Conservation (phyloP, 1,140 invertebrate genomes). For the Leptopilina clavipes region DNA sequence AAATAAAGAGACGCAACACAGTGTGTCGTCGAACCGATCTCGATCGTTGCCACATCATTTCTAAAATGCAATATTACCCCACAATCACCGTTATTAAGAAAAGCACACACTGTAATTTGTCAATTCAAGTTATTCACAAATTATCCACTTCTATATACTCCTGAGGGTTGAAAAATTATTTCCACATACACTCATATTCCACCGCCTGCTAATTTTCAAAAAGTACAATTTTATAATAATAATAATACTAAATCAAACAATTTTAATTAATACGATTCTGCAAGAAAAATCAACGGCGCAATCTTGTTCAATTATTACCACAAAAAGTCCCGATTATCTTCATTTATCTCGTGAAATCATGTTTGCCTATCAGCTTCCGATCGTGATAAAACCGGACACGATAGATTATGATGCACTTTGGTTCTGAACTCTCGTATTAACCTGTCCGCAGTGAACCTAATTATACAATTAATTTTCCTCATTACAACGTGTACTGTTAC, state of each 20-base stretch:
- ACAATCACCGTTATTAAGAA: slow-evolving; percentile 1
- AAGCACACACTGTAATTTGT: background rate
- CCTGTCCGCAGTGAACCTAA: slow-evolving; percentile 19
- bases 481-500: slow-evolving; percentile 23
- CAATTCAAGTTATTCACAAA: background rate
- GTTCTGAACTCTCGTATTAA: slow-evolving; percentile 17
- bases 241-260: no score
- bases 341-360: background rate
- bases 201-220: no score
- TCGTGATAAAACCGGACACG: slow-evolving; percentile 5
- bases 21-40: slow-evolving; percentile 9
- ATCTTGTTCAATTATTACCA: background rate
- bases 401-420: slow-evolving; percentile 20
- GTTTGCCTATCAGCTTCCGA: slow-evolving; percentile 24
- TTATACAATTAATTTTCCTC: slow-evolving; percentile 33
- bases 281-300: no score
- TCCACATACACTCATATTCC: no score
- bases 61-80: slow-evolving; percentile 10
- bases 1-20: slow-evolving; percentile 3
- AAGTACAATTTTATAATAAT: no score
- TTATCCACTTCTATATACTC: background rate
- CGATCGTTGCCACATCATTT: background rate
- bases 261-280: no score
- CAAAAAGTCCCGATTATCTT: slow-evolving; percentile 3
- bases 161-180: no score